These are phyloP conservation scores for Chauna torquata DNA, from an alignment of 2,113 vertebrate genomes.

Conservation along the genomic window DNA sequence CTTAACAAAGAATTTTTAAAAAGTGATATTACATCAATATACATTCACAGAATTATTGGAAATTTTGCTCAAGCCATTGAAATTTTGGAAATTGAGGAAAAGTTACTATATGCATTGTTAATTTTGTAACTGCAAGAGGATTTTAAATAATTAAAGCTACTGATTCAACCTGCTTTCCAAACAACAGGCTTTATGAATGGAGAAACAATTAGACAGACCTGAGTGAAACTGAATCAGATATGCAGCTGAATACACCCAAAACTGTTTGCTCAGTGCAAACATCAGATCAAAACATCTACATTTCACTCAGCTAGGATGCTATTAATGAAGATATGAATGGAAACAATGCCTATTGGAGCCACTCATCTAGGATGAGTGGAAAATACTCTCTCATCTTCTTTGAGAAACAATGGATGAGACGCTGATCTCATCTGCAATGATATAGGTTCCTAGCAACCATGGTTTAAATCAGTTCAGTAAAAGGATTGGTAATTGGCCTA, in stretches of 20 bases:
- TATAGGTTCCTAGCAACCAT: not conserved
- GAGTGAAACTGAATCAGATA: constrained; percentile 82
- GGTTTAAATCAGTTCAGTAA: constrained; percentile 41
- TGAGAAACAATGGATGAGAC: not conserved
- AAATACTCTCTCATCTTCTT: constrained; percentile 36
- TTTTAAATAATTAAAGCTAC: constrained; percentile 84
- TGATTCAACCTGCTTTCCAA: constrained; percentile 75
- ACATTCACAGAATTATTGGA: not conserved
- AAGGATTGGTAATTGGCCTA: not conserved
- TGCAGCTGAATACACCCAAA: constrained; percentile 65
- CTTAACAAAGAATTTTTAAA: not conserved
- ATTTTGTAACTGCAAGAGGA: constrained; percentile 64
- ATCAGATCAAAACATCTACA: constrained; percentile 64
- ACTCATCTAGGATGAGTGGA: constrained; percentile 12
- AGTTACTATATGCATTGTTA: constrained; percentile 44
- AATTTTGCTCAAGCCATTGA: not conserved
- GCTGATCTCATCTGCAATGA: not conserved
- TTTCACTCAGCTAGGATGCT: constrained; percentile 29
- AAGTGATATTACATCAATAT: not conserved
- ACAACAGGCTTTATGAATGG: constrained; percentile 82
- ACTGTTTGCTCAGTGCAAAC: constrained; percentile 67
- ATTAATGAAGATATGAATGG: constrained; percentile 41
- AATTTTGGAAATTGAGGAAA: not conserved
- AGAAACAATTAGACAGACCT: constrained; percentile 77
- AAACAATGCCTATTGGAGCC: constrained; percentile 7